Percentiles rank a stretch among this genome's conserved stretches.
Conservation (phyloP, 92 coral and sea anemone species). For the Desmophyllum pertusum region DNA sequence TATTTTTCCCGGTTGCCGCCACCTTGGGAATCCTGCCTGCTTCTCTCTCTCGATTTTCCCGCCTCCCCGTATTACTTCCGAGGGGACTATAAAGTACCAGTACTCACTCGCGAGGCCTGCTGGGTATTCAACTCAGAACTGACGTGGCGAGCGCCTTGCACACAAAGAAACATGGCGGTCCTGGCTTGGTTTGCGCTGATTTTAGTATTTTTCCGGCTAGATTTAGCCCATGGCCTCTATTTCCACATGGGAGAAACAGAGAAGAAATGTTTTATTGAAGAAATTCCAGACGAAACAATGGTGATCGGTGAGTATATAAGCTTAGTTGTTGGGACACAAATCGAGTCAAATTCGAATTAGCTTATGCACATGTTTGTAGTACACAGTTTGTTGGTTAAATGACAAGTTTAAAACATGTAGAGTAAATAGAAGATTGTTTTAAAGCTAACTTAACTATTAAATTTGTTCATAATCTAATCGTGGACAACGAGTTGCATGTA, state of each 20-base stretch:
- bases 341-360: background rate
- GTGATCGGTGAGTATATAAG: slow-evolving; percentile 79
- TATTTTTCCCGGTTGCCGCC: no score
- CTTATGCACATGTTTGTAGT: background rate
- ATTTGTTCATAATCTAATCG: no score
- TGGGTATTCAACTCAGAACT: slow-evolving; percentile 27
- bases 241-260: slow-evolving; percentile 99
- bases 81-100: slow-evolving; percentile 23
- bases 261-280: slow-evolving; percentile 99
- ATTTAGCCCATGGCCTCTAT: slow-evolving; percentile 75
- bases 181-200: slow-evolving; percentile 7
- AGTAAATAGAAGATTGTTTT: no score
- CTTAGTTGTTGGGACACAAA: background rate
- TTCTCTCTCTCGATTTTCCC: no score
- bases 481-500: no score
- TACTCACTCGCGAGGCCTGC: slow-evolving; percentile 6
- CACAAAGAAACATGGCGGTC: slow-evolving; percentile 50
- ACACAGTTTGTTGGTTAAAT: background rate
- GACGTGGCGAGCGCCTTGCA: slow-evolving; percentile 51
- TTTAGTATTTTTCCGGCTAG: slow-evolving; percentile 10
- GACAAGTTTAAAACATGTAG: no score
- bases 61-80: no score
- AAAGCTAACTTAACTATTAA: no score
- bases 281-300: slow-evolving; percentile 99
- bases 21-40: no score